Base-by-base conservation (phyloP, 2,113 vertebrate genomes). In the Hyaena hyaena region DNA sequence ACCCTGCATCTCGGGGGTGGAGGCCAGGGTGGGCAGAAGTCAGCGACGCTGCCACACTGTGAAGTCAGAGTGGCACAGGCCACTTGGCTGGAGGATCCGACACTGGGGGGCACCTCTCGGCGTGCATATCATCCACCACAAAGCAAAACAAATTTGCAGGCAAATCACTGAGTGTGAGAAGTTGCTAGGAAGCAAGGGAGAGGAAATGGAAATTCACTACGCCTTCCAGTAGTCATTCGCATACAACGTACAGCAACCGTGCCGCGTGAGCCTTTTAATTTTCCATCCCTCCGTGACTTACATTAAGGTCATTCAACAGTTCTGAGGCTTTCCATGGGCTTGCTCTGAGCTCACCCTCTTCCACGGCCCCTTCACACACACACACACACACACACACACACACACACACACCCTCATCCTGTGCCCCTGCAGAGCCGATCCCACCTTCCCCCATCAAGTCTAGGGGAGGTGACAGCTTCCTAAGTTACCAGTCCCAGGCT, bases 131-230 rank as follows among this genome's bases (percentile, higher is more conserved):
- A 94, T 66, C 84, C 85, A 35, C 80, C 76, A 84, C 88, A 65
- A 84, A 92, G 88, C 69, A 92, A 97, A 96, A 92, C 63, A 58
- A 93, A 96, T n/a, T 48, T 91, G n/a, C 94, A 45, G 90, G 81
- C 88, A 96, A 85, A 84, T 77, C 71, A 3, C 17, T 48, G 45
- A 61, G 48, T 73, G 69, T 83, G 33, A 80, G 45, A 97, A 81
- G 88, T 82, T 88, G 87, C 86, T 76, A 66, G 93, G 81, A 28
- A 68, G 58, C 45, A 24, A 55, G 71, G 35, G 63, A 84, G 68
- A 58, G 50, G 79, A 94, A 96, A 50, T 28, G 16, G 84, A 79
- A 84, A 81, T 83, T 65, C 69, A 80, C 93, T 65, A 83, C 28
- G 61, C 69, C 53, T 95, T 81, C 81, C 55, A 50, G 12, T 21